A percentile compares a stretch with the other conserved stretches of the same genome.
phyloP scores from a whole-genome alignment of 2,888 invertebrate genomes.

The Ectropis crepuscularia region DNA sequence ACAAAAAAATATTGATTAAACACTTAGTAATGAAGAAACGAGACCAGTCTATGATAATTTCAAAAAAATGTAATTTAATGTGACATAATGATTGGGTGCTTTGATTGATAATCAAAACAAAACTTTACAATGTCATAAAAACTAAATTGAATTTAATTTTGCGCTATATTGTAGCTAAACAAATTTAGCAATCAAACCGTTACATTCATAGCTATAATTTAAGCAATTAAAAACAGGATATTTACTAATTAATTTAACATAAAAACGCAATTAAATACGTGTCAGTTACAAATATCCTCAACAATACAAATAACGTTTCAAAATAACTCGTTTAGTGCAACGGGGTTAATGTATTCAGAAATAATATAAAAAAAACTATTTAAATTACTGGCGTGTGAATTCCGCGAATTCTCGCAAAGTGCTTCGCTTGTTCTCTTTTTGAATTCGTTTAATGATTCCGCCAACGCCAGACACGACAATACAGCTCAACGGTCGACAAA shows the following conservation, averaged over 20 bases:
- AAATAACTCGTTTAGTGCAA: slow-evolving; percentile 19
- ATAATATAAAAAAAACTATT: slow-evolving; percentile 18
- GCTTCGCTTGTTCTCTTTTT: slow-evolving; percentile 57
- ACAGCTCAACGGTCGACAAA: slow-evolving; percentile 70
- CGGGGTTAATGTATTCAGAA: slow-evolving; percentile 17
- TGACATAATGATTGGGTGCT: not conserved
- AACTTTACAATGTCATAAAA: not conserved
- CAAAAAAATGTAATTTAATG: too few relatives aligned
- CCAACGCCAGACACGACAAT: slow-evolving; percentile 70
- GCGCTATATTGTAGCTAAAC: not conserved
- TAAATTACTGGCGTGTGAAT: slow-evolving; percentile 61
- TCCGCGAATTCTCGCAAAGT: slow-evolving; percentile 72
- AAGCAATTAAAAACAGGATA: slow-evolving; percentile 26
- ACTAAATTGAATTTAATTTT: slow-evolving; percentile 1
- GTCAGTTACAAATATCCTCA: slow-evolving; percentile 25
- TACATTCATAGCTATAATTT: slow-evolving; percentile 30
- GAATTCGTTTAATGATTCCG: slow-evolving; percentile 74
- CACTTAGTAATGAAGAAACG: too few relatives aligned
- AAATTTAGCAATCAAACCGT: slow-evolving; percentile 16
- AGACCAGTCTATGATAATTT: too few relatives aligned
- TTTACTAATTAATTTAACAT: slow-evolving; percentile 22
- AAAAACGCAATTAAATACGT: slow-evolving; percentile 17
- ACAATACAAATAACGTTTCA: slow-evolving; percentile 27
- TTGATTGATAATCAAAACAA: not conserved
- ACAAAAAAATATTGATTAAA: too few relatives aligned